phyloP scores from a whole-genome alignment of 2,113 vertebrate genomes.

The Clarias gariepinus region DNA sequence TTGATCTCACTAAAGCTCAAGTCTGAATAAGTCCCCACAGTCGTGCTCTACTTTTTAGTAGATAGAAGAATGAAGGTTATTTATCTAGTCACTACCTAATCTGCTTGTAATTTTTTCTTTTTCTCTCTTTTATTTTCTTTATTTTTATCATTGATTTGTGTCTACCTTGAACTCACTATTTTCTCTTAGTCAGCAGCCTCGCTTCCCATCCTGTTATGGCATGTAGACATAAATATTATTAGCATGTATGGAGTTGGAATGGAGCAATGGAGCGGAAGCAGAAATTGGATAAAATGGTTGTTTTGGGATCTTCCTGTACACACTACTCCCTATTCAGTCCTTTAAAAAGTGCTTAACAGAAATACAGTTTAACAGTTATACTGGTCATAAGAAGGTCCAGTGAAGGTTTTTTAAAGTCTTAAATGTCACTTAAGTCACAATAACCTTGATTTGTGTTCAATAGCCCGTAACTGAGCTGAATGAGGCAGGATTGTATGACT shows the following conservation, averaged over 20 bases:
- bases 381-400: neutral
- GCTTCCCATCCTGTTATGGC: too few species aligned
- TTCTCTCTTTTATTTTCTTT: too few species aligned
- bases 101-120: too few species aligned
- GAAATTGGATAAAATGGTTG: neutral
- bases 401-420: neutral
- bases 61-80: too few species aligned
- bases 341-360: neutral
- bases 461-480: neutral
- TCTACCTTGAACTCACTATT: too few species aligned
- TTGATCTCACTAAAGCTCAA: too few species aligned
- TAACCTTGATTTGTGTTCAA: neutral
- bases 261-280: neutral
- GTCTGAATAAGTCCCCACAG: too few species aligned
- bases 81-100: too few species aligned
- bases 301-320: neutral
- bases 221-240: neutral
- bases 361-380: neutral
- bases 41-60: too few species aligned
- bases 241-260: neutral
- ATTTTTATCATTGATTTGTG: too few species aligned
- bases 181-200: too few species aligned
- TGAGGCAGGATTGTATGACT: neutral
- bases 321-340: neutral
- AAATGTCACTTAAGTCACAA: neutral